Percentiles rank a stretch among this genome's conserved stretches.
Conservation (phyloP, 2,113 vertebrate genomes). For the Oreochromis tanganicae region DNA sequence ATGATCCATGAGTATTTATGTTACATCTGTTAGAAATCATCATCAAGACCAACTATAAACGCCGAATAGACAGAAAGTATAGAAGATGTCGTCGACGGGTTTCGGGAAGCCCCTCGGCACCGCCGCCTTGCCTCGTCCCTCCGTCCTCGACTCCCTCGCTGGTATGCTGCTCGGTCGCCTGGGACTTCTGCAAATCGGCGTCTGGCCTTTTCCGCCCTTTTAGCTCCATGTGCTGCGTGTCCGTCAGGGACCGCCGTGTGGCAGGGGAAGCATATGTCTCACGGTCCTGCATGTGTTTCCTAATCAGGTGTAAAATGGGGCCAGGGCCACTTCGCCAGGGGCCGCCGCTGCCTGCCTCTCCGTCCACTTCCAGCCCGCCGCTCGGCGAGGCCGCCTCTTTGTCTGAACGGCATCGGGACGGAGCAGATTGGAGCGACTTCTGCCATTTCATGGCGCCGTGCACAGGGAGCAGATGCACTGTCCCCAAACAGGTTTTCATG, state of each 20-base stretch:
- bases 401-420: constrained; percentile 13
- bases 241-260: background rate
- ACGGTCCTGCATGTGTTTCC: constrained; percentile 65
- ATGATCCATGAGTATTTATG: background rate
- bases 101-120: background rate
- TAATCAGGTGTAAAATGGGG: constrained; percentile 75
- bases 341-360: background rate
- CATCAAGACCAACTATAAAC: background rate
- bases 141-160: background rate
- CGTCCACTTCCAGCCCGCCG: constrained; percentile 40
- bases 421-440: constrained; percentile 68
- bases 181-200: background rate
- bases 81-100: background rate
- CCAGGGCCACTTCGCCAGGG: constrained; percentile 45
- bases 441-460: constrained; percentile 60
- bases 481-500: constrained; percentile 54
- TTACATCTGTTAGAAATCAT: background rate
- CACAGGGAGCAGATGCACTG: constrained; percentile 65
- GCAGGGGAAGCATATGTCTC: constrained; percentile 60
- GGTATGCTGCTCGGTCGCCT: background rate
- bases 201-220: constrained; percentile 31
- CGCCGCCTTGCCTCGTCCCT: background rate
- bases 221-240: constrained; percentile 32
- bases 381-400: constrained; percentile 25
- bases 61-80: background rate